A percentile compares a stretch with the other conserved stretches of the same genome.
Conservation (phyloP, 2,113 vertebrate genomes). For the Notarius quadriscutis region DNA sequence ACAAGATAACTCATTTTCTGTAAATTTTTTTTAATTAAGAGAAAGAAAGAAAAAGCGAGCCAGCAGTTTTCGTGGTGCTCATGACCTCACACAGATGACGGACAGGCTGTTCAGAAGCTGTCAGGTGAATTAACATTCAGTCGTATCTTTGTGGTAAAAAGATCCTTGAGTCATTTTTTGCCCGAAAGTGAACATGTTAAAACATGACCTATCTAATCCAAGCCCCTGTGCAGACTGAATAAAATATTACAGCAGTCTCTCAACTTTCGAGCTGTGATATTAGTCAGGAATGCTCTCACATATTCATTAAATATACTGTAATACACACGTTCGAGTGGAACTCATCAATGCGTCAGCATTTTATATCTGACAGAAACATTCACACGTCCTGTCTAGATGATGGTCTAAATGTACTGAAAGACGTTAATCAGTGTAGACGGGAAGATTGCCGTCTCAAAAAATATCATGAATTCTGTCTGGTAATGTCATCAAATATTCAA, state of each 20-base stretch:
- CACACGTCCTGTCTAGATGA: not conserved
- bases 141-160: not conserved
- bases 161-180: not conserved
- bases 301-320: not conserved
- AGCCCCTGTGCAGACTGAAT: not conserved
- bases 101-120: not conserved
- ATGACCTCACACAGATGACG: not conserved
- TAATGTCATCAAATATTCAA: constrained; percentile 44
- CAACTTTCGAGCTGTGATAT: not conserved
- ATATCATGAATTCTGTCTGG: constrained; percentile 33
- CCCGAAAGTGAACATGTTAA: not conserved
- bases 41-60: not conserved
- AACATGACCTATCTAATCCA: not conserved
- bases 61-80: not conserved
- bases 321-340: not conserved
- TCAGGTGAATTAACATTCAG: not conserved
- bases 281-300: not conserved
- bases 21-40: not conserved
- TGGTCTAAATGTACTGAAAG: not conserved
- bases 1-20: not conserved
- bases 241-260: not conserved
- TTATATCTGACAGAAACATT: not conserved
- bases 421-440: not conserved
- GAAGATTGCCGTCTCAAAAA: constrained; percentile 7
- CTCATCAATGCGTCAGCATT: not conserved